Evolutionary conservation across 1,140 invertebrate species (phyloP), one percentile per base, ranked within the genome.

Genomic region (Daktulosphaira vitifoliae): DNA sequence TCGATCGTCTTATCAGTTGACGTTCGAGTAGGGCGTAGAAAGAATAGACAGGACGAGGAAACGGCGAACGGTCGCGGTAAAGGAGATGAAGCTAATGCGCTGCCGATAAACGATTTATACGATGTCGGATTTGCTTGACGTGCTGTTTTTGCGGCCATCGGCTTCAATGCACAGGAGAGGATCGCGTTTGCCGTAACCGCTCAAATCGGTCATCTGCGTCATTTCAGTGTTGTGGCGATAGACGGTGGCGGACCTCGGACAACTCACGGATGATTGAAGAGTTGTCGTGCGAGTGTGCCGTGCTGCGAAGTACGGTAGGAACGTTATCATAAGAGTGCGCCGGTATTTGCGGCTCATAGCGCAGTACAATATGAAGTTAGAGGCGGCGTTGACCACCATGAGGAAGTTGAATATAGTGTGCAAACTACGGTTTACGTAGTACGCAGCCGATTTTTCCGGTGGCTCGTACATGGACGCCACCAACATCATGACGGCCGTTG

Each of bases 331-430:
- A 67, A 90, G 83, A 5, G 86, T 89, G 66, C 80, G 80, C 25
- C 87, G 77, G 76, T 88, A 90, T 69, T 85, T 85, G 71, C 85
- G 83, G 68, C 85, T 87, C 69, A 90, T 80, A 23, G 83, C 82
- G 66, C 86, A 88, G 73, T 90, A 90, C 37, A 90, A 75, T 51
- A 90, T 76, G 74, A 90, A 89, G 75, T 89, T 89, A 2, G 78
- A 79, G 13, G 83, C 79, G 2, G 87, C 82, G 75, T 89, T 89
- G 37, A 88, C 74, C 29, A 82, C 80, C 7, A 84, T 77, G 18
- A 90, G 74, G 20, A 88, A 76, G 73, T 89, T 89, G 73, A 81
- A 85, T 23, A 89, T 80, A 74, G 88, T 89, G 8, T 84, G 83
- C 2, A 85, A 73, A 46, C 80, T 82, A 65, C 71, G 70, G 0